Conservation (phyloP, 2,888 invertebrate species). For the Hydropsyche betteni region DNA sequence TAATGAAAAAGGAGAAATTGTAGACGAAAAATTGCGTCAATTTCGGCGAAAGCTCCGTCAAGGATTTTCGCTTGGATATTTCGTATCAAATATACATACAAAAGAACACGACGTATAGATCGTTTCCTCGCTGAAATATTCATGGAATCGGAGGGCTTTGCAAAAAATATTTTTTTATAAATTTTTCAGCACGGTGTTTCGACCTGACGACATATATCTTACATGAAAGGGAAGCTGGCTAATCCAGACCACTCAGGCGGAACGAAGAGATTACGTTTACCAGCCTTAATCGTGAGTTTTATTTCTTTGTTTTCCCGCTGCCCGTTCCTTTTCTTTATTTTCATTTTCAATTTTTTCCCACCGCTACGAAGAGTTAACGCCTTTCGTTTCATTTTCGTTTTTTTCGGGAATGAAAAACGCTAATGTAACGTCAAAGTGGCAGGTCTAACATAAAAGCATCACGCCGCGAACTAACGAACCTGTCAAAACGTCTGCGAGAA, state of each 20-base stretch:
- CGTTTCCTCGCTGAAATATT: too few relatives aligned
- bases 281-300: conserved; percentile 26
- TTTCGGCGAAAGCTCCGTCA: neutral
- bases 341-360: conserved; percentile 15
- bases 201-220: conserved; percentile 31
- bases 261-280: conserved; percentile 23
- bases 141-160: too few relatives aligned
- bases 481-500: conserved; percentile 14
- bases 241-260: conserved; percentile 27
- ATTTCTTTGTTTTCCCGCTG: neutral
- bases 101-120: conserved; percentile 6
- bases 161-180: conserved; percentile 21
- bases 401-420: conserved; percentile 20
- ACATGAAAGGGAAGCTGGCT: conserved; percentile 30
- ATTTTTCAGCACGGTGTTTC: neutral
- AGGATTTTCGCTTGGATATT: neutral
- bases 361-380: conserved; percentile 20
- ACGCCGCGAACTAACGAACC: conserved; percentile 27
- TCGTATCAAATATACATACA: conserved; percentile 12
- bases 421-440: conserved; percentile 27
- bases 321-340: conserved; percentile 18
- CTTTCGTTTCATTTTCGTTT: neutral
- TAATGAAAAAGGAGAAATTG: too few relatives aligned
- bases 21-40: neutral
- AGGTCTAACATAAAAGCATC: conserved; percentile 21